Evolutionary conservation across 2,888 invertebrate species (phyloP).

Genomic region (Selenia dentaria): DNA sequence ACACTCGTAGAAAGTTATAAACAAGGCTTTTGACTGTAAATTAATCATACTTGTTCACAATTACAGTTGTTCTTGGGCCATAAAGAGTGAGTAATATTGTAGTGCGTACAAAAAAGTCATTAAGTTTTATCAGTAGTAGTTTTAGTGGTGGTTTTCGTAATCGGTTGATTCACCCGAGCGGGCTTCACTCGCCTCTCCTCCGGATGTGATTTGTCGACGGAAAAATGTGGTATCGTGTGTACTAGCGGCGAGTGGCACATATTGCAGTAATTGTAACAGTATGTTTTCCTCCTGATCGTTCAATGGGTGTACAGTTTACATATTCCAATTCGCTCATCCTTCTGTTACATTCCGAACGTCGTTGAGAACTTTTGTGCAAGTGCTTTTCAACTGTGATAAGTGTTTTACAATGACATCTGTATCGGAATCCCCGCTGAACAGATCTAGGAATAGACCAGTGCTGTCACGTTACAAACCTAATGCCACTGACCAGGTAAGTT

Average conservation of each 20-base stretch:
- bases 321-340: conserved; percentile 13
- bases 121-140: conserved; percentile 61
- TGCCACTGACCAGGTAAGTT: conserved; percentile 66
- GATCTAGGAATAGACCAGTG: conserved; percentile 72
- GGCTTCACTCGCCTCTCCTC: conserved; percentile 64
- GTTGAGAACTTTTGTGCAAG: conserved; percentile 31
- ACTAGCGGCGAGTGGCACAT: conserved; percentile 58
- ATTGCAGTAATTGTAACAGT: conserved; percentile 69
- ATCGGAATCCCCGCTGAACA: conserved; percentile 68
- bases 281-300: conserved; percentile 70
- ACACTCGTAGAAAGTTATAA: no score
- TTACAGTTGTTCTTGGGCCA: no score
- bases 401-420: conserved; percentile 63
- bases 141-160: conserved; percentile 58
- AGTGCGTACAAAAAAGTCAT: conserved; percentile 40
- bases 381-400: conserved; percentile 18
- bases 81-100: no score
- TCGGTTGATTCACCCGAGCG: conserved; percentile 71
- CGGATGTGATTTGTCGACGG: conserved; percentile 83
- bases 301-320: conserved; percentile 47
- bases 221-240: conserved; percentile 78
- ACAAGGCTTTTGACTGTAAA: no score
- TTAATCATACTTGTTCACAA: no score
- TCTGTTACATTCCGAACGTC: conserved; percentile 25
- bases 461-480: conserved; percentile 70